Conservation (phyloP, 2,888 invertebrate species). For the Luffia ferchaultella region DNA sequence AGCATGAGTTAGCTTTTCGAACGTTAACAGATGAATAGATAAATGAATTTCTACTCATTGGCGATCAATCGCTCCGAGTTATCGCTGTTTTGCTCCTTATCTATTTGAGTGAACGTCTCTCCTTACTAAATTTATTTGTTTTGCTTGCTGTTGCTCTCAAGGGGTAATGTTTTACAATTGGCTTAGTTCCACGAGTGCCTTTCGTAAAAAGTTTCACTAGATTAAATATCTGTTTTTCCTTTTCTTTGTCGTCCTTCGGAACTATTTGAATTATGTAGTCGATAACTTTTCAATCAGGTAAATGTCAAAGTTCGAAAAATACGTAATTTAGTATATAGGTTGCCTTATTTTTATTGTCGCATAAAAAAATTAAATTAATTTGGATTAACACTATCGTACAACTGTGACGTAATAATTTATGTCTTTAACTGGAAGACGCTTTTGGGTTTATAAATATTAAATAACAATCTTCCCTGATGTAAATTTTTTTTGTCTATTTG, state of each 20-base stretch:
- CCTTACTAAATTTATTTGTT: not conserved
- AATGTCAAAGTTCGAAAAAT: too few relatives aligned
- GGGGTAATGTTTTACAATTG: not conserved
- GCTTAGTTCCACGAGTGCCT: not conserved
- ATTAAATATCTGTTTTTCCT: not conserved
- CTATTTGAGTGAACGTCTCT: not conserved
- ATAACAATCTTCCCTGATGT: too few relatives aligned
- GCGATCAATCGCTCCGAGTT: conserved; percentile 42
- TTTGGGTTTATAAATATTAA: too few relatives aligned
- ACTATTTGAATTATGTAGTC: not conserved
- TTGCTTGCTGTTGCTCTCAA: not conserved
- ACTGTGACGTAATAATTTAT: too few relatives aligned
- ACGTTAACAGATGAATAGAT: conserved; percentile 26
- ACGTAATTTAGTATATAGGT: too few relatives aligned
- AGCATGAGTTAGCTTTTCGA: not conserved
- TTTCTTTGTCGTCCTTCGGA: not conserved
- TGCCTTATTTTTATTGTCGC: too few relatives aligned
- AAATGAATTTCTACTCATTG: conserved; percentile 62
- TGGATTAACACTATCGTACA: too few relatives aligned
- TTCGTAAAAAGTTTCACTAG: not conserved
- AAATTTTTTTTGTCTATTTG: too few relatives aligned
- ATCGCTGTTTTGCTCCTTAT: not conserved
- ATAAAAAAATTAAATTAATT: too few relatives aligned
- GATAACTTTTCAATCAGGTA: too few relatives aligned
- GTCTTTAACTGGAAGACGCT: too few relatives aligned